A percentile compares a stretch with the other conserved stretches of the same genome.
These are phyloP conservation scores for Diplodus puntazzo DNA, from an alignment of 2,797 vertebrate genomes.

Conservation along the genomic window DNA sequence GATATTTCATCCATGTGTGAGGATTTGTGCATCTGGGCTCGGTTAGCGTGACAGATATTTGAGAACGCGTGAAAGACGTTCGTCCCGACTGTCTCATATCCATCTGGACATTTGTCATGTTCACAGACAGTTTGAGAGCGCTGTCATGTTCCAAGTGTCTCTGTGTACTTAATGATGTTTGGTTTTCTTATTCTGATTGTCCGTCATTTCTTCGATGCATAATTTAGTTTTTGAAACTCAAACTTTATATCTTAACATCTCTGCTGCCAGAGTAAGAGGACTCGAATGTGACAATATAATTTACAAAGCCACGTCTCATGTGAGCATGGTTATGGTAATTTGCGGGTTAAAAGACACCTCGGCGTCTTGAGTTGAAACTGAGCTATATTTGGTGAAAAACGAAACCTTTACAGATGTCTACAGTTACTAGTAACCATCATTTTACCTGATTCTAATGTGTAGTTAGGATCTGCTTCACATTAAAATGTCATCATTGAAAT, in stretches of 20 bases:
- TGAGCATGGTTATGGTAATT: conserved; percentile 29
- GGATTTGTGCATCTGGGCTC: conserved; percentile 52
- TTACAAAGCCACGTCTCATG: not conserved
- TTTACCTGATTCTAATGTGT: conserved; percentile 4
- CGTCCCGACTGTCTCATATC: conserved; percentile 29
- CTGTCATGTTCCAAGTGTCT: conserved; percentile 9
- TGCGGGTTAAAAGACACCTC: conserved; percentile 20
- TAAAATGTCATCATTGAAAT: not conserved
- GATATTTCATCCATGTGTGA: conserved; percentile 39
- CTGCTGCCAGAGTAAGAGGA: not conserved
- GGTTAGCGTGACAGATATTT: conserved; percentile 48
- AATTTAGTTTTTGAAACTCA: not conserved
- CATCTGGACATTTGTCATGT: conserved; percentile 46
- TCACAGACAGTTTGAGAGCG: conserved; percentile 17
- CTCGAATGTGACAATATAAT: not conserved
- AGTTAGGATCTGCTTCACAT: not conserved
- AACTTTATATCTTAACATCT: too few species aligned
- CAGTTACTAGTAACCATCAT: not conserved
- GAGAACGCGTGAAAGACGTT: conserved; percentile 52
- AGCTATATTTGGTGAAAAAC: conserved; percentile 14
- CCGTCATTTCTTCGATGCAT: not conserved
- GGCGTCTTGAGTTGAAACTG: conserved; percentile 2
- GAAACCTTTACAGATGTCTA: not conserved
- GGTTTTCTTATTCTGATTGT: not conserved
- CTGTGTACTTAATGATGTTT: not conserved